Evolutionary conservation across 2,113 vertebrate species (phyloP), one percentile per base, ranked within the genome.

Genomic region (Scartelaos histophorus): DNA sequence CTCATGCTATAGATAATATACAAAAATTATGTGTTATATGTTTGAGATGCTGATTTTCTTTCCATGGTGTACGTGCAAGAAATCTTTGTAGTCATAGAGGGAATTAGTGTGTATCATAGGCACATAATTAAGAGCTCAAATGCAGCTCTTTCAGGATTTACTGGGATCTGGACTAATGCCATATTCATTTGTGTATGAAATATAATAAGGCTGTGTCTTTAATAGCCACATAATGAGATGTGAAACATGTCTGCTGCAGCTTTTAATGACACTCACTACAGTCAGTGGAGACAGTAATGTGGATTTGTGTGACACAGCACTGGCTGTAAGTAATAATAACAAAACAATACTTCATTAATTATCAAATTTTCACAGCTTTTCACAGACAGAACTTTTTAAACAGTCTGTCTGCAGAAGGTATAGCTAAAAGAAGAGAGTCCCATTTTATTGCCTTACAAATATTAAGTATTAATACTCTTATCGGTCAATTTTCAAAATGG

Each of bases 31-130:
- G n/a, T n/a, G n/a, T n/a, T n/a, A n/a, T n/a, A 38, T 64, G 17
- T 74, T 13, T 7, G 43, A 29, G 34, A 75, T 70, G 71, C 49
- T 82, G 19, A 84, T 85, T 77, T 76, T 71, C 69, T 35, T 61
- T 58, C 71, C 62, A 79, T 79, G 78, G 46, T 83, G 73, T 86
- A 80, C 86, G 75, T 79, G 70, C 13, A 35, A 74, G 68, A 64
- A 83, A 85, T 79, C 74, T 73, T 72, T 75, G 86, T 76, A 85
- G 76, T 87, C 83, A 86, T 81, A 84, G 54, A 24, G 69, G 29
- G 80, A 81, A 87, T 89, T 80, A 76, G 1, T 69, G 71, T 24
- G 74, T 19, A 67, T 81, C 60, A 13, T 58, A 58, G 68, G 71
- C 73, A 81, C 64, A 80, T 67, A 82, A 88, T 86, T 75, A 80